phyloP scores from a whole-genome alignment of 1,140 invertebrate genomes.

The Psix sp. region DNA sequence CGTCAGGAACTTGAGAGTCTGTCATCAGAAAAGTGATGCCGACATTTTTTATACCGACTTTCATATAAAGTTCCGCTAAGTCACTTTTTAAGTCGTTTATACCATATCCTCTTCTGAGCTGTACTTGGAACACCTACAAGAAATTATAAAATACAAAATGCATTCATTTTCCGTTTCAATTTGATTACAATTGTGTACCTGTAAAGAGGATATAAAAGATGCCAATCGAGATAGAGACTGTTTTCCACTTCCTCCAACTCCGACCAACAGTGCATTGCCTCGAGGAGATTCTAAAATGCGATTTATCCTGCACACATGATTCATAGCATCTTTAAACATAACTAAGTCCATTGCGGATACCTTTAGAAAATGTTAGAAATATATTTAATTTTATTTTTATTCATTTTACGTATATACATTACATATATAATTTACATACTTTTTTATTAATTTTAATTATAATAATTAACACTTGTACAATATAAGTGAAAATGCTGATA shows the following conservation, averaged over 20 bases:
- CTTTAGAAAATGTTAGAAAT: too few relatives aligned
- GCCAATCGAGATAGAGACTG: conserved; percentile 80
- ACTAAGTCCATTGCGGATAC: conserved; percentile 90
- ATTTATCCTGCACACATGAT: conserved; percentile 94
- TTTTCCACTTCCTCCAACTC: conserved; percentile 96
- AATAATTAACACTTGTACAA: too few relatives aligned
- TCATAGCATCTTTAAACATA: conserved; percentile 96
- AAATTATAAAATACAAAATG: conserved; percentile 12
- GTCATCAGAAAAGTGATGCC: conserved; percentile 95
- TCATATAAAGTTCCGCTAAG: conserved; percentile 89
- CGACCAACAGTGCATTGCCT: conserved; percentile 94
- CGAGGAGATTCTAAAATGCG: conserved; percentile 93
- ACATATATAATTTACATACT: too few relatives aligned
- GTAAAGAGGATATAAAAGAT: conserved; percentile 49
- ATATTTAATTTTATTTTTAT: neutral
- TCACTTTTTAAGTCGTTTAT: conserved; percentile 90
- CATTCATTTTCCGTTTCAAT: conserved; percentile 10
- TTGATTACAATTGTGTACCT: conserved; percentile 24
- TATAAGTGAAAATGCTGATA: too few relatives aligned
- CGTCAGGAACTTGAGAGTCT: conserved; percentile 93
- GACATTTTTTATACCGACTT: conserved; percentile 91
- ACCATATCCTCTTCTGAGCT: conserved; percentile 91
- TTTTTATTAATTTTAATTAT: too few relatives aligned
- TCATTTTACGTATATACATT: too few relatives aligned
- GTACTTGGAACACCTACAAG: conserved; percentile 83